Base-by-base conservation (phyloP, 2,797 vertebrate species). In the Agapornis canus region DNA sequence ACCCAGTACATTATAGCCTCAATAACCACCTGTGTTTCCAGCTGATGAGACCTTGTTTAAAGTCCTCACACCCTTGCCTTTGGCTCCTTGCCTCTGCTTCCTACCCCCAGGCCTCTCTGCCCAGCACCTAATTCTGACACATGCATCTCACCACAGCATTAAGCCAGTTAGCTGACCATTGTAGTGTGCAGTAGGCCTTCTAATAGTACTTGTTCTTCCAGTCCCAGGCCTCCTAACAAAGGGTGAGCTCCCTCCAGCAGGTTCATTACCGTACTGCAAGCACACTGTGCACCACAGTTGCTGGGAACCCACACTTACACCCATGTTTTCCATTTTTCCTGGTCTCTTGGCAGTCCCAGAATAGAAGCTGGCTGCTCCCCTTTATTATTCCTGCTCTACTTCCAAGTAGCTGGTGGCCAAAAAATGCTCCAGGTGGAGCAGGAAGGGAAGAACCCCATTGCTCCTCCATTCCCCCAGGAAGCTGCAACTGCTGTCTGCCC, bases 231-330 rank as follows among this genome's bases (percentile, higher is more conserved):
- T 92, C 71, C 60, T 66, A 82, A 21, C 68, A 85, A 90, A 77
- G 86, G 64, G n/a, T 77, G 91, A 90, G 89, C 83, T 93, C 93
- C 94, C 90, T 93, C 92, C 92, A 94, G 86, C 92, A 94, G 90
- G 35, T 51, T 20, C 25, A 39, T 23, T 78, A 77, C 0, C 73
- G 75, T 61, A 94, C 31, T 94, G 90, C 81, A 95, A 77, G 71
- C 15, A 86, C 17, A 17, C 11, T 1, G 0, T 37, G 70, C 40
- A 39, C 21, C 14, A 45, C 37, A 59, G 60, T 35, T 64, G 52
- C 51, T 70, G 49, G 52, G 49, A 93, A 61, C 13, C 8, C 64
- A 77, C 26, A 37, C 6, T 8, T 23, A 11, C 6, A 22, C n/a
- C 29, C 10, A 32, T 65, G 65, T 66, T 60, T 45, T 47, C 49